Evolutionary conservation across 2,888 invertebrate genomes (phyloP).

Genomic region (Encarsia formosa): DNA sequence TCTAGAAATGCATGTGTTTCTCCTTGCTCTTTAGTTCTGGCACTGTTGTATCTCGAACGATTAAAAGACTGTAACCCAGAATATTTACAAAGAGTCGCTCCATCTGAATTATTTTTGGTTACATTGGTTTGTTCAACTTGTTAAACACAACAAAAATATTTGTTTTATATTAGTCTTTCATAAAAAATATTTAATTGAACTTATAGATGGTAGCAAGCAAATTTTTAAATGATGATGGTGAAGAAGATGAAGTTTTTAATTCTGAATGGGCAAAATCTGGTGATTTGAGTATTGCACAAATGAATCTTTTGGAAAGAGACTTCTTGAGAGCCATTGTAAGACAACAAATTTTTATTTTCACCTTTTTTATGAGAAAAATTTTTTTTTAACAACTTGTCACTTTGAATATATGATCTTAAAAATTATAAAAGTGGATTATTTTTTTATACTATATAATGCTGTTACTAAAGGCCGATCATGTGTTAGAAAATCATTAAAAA

Average conservation of each 20-base stretch:
- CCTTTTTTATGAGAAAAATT: too few species aligned
- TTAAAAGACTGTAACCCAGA: conserved; percentile 76
- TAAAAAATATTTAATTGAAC: too few species aligned
- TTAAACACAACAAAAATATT: too few species aligned
- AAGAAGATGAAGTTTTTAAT: conserved; percentile 85
- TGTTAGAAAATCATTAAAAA: too few species aligned
- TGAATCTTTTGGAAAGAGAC: conserved; percentile 81
- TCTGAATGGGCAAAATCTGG: conserved; percentile 91
- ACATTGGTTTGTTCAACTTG: conserved; percentile 63
- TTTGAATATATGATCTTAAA: too few species aligned
- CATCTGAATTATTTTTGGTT: conserved; percentile 90
- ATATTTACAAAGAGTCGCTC: conserved; percentile 77
- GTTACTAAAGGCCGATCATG: too few species aligned
- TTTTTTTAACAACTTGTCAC: too few species aligned
- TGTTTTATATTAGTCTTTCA: conserved; percentile 2
- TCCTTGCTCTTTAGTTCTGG: conserved; percentile 88
- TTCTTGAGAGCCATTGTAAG: conserved; percentile 88
- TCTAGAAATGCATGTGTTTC: conserved; percentile 80
- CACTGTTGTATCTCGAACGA: conserved; percentile 89
- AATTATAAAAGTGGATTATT: too few species aligned
- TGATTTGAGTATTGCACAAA: conserved; percentile 65
- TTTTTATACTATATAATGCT: too few species aligned
- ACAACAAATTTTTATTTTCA: too few species aligned
- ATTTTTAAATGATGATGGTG: conserved; percentile 89
- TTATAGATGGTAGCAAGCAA: conserved; percentile 92